Percentiles rank a stretch among this genome's conserved stretches.
Conservation (phyloP, 2,113 vertebrate species). For the Aythya baeri region DNA sequence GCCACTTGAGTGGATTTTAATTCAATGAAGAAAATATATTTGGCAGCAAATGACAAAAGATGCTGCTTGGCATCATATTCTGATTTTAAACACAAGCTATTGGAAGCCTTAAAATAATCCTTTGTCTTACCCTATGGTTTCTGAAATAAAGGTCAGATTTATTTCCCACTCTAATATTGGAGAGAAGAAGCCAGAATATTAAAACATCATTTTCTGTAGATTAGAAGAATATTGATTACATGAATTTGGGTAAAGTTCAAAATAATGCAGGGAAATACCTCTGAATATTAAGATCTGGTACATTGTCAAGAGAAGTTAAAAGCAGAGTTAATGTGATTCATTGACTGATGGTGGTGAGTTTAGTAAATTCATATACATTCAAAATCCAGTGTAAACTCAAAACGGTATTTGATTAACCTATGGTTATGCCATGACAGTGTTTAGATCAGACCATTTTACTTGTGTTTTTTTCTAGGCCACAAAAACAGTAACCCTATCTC, state of each 20-base stretch:
- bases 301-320: background rate
- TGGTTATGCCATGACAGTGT: background rate
- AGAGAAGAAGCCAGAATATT: background rate
- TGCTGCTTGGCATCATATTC: background rate
- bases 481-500: background rate
- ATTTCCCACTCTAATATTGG: background rate
- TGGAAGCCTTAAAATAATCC: background rate
- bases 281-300: background rate
- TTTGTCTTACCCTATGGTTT: background rate
- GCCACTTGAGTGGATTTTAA: conserved; percentile 28
- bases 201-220: background rate
- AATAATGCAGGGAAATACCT: background rate
- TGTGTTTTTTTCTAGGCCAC: background rate
- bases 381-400: background rate
- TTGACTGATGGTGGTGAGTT: background rate
- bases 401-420: background rate
- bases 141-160: background rate
- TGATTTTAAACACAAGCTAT: conserved; percentile 27
- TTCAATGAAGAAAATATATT: conserved; percentile 31
- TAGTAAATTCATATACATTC: background rate
- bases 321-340: background rate
- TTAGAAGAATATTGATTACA: background rate
- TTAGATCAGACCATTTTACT: background rate
- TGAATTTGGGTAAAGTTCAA: background rate
- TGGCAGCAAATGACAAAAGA: conserved; percentile 41